Conservation (phyloP, 2,113 vertebrate species). For the Coptodon rendalli region DNA sequence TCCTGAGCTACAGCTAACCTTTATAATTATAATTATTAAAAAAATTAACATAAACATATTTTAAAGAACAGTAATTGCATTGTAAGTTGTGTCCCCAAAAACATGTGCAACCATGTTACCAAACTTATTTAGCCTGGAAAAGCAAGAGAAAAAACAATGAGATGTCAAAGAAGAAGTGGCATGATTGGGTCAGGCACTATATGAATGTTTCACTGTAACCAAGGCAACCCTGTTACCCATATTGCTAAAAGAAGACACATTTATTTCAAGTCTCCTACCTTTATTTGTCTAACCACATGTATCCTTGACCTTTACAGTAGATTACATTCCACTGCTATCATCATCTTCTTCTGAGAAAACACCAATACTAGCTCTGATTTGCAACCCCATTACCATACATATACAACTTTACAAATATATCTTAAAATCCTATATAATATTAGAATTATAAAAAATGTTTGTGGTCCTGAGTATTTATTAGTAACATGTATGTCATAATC, state of each 20-base stretch:
- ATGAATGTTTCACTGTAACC: neutral
- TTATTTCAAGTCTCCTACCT: neutral
- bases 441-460: neutral
- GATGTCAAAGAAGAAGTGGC: neutral
- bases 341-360: neutral
- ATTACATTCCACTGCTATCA: neutral
- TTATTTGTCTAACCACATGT: neutral
- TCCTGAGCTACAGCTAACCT: neutral
- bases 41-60: neutral
- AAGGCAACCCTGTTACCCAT: neutral
- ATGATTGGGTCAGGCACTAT: neutral
- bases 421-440: neutral
- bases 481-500: neutral
- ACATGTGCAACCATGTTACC: rapidly evolving
- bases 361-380: neutral
- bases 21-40: rapidly evolving
- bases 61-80: neutral
- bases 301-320: neutral
- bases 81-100: neutral
- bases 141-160: rapidly evolving
- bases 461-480: neutral
- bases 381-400: neutral
- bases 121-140: neutral
- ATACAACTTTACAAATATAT: neutral
- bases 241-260: neutral